Conservation (phyloP, 1,140 invertebrate genomes). For the Diorhabda elongata region DNA sequence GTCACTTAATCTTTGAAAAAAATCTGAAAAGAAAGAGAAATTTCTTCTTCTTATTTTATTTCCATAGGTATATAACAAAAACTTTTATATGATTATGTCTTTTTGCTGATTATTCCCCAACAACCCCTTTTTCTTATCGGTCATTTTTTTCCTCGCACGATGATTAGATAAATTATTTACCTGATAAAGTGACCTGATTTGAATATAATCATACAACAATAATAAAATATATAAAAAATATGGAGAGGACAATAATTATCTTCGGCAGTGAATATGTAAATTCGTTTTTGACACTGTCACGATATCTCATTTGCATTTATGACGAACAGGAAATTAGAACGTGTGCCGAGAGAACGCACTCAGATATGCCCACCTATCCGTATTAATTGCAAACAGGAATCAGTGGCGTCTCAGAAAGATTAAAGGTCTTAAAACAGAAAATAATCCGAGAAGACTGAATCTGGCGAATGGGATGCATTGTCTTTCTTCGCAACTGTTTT, state of each 20-base stretch:
- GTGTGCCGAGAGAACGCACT: slow-evolving; percentile 11
- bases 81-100: too few relatives aligned
- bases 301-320: slow-evolving; percentile 17
- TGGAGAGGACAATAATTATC: slow-evolving; percentile 19
- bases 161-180: background rate
- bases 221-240: slow-evolving; percentile 4
- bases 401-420: background rate
- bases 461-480: too few relatives aligned
- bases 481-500: too few relatives aligned
- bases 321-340: slow-evolving; percentile 21
- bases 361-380: background rate
- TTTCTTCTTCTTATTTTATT: too few relatives aligned
- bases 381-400: background rate
- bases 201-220: slow-evolving; percentile 8
- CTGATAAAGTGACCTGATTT: slow-evolving; percentile 9
- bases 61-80: too few relatives aligned
- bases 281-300: slow-evolving; percentile 12
- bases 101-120: too few relatives aligned
- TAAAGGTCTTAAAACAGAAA: too few relatives aligned
- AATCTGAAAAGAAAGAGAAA: too few relatives aligned
- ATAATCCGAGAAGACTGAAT: too few relatives aligned
- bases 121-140: background rate
- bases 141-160: background rate
- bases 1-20: too few relatives aligned
- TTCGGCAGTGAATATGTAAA: slow-evolving; percentile 18